A percentile compares a stretch with the other conserved stretches of the same genome.
Conservation (phyloP, 2,888 invertebrate species). For the Noctua comes region DNA sequence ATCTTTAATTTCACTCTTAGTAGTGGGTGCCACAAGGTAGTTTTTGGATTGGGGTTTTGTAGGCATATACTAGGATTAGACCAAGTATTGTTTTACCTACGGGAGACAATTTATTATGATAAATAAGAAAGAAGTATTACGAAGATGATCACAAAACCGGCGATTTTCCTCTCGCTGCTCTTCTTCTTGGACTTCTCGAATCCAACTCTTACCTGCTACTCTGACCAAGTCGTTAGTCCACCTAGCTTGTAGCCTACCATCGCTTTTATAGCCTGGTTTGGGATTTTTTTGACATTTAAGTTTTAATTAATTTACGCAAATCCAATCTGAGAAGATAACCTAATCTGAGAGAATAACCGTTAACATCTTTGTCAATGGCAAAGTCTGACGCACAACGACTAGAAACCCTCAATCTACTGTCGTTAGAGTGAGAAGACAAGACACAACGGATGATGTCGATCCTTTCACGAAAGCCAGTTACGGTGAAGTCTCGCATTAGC, state of each 20-base stretch:
- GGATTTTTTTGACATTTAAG: background rate
- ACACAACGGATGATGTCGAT: slow-evolving; percentile 36
- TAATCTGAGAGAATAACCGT: slow-evolving; percentile 11
- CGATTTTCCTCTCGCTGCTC: too few relatives aligned
- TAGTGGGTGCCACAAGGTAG: background rate
- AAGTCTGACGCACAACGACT: slow-evolving; percentile 9
- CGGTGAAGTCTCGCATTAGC: slow-evolving; percentile 58
- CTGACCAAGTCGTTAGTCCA: background rate
- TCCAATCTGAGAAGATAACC: background rate
- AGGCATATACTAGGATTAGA: background rate
- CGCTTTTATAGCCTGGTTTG: background rate
- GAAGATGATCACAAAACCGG: too few relatives aligned
- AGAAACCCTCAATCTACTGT: slow-evolving; percentile 33
- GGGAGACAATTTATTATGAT: background rate
- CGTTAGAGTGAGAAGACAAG: slow-evolving; percentile 43
- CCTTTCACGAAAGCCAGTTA: slow-evolving; percentile 60
- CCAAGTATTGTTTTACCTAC: background rate
- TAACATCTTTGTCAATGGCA: slow-evolving; percentile 24
- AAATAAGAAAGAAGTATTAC: too few relatives aligned
- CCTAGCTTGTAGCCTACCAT: background rate
- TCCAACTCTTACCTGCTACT: background rate
- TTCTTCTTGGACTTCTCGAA: background rate
- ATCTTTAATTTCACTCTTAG: background rate
- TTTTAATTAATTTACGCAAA: background rate
- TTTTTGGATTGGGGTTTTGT: background rate